A percentile compares a stretch with the other conserved stretches of the same genome.
Conservation (phyloP, 1,140 invertebrate species). For the Anthonomus grandis region DNA sequence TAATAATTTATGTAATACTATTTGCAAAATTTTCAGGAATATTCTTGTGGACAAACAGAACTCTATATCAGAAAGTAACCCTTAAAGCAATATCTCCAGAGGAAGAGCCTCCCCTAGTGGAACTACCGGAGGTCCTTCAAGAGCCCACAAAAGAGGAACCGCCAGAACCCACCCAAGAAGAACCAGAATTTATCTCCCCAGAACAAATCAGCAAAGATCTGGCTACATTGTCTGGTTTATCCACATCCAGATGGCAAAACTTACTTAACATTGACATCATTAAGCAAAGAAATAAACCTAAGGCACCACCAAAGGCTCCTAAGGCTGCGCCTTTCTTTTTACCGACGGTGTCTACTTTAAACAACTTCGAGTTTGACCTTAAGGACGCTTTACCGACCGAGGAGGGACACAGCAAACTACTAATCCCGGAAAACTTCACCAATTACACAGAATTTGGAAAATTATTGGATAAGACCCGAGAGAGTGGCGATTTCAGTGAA, state of each 20-base stretch:
- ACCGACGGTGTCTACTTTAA: conserved; percentile 81
- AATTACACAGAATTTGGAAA: conserved; percentile 68
- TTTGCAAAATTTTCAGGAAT: conserved; percentile 56
- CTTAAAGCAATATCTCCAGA: conserved; percentile 67
- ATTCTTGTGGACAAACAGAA: conserved; percentile 91
- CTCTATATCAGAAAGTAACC: conserved; percentile 76
- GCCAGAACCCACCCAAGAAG: conserved; percentile 52
- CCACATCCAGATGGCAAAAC: conserved; percentile 91
- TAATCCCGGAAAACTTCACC: conserved; percentile 56
- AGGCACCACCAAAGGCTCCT: conserved; percentile 72
- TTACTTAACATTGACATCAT: conserved; percentile 87
- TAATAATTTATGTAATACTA: neutral
- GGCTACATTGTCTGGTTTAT: conserved; percentile 81
- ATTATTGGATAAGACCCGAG: conserved; percentile 51
- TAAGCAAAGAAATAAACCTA: conserved; percentile 89
- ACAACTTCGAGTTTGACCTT: conserved; percentile 74
- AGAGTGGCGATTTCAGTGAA: conserved; percentile 52
- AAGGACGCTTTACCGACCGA: conserved; percentile 49
- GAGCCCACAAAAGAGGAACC: conserved; percentile 33
- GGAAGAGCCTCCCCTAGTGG: conserved; percentile 58
- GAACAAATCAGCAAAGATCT: conserved; percentile 79
- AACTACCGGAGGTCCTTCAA: conserved; percentile 54
- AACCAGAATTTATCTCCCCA: conserved; percentile 68
- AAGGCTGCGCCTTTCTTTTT: conserved; percentile 94
- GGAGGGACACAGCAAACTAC: conserved; percentile 52